A percentile compares a stretch with the other conserved stretches of the same genome.
phyloP scores from a whole-genome alignment of 1,140 invertebrate species.

The Aphidius ervi region DNA sequence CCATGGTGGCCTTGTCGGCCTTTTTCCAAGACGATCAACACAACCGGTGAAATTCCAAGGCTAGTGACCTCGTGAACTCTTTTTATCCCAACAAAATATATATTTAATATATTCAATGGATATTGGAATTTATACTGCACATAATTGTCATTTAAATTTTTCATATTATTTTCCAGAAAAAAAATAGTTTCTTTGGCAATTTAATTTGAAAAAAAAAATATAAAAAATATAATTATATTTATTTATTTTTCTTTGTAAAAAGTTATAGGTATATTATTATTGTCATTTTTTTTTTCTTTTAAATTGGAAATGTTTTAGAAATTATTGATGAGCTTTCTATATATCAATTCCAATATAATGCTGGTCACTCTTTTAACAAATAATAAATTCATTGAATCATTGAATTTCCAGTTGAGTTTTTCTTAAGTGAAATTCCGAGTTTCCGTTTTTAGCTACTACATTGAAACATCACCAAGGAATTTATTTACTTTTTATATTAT shows the following conservation, averaged over 20 bases:
- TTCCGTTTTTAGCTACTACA: neutral
- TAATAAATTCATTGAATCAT: constrained; percentile 18
- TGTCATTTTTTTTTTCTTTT: neutral
- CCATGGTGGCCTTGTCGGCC: constrained; percentile 24
- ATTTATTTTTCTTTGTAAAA: neutral
- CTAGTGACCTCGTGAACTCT: constrained; percentile 35
- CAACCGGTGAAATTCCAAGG: constrained; percentile 31
- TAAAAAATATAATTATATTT: too few relatives aligned
- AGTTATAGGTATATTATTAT: too few relatives aligned
- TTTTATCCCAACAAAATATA: constrained; percentile 18
- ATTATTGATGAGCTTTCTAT: neutral
- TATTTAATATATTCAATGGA: neutral
- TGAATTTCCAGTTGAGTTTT: constrained; percentile 10
- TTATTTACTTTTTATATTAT: neutral
- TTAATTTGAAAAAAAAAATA: too few relatives aligned
- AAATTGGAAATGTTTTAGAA: neutral
- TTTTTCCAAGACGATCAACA: constrained; percentile 15
- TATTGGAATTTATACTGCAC: too few relatives aligned
- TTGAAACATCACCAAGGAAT: neutral
- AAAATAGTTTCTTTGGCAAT: too few relatives aligned
- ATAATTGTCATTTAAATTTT: too few relatives aligned
- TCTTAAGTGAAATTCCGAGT: constrained; percentile 20
- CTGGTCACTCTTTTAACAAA: constrained; percentile 6
- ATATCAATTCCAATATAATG: neutral
- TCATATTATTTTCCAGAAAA: too few relatives aligned